phyloP scores from a whole-genome alignment of 2,888 invertebrate genomes.

The Dasypogon diadema region DNA sequence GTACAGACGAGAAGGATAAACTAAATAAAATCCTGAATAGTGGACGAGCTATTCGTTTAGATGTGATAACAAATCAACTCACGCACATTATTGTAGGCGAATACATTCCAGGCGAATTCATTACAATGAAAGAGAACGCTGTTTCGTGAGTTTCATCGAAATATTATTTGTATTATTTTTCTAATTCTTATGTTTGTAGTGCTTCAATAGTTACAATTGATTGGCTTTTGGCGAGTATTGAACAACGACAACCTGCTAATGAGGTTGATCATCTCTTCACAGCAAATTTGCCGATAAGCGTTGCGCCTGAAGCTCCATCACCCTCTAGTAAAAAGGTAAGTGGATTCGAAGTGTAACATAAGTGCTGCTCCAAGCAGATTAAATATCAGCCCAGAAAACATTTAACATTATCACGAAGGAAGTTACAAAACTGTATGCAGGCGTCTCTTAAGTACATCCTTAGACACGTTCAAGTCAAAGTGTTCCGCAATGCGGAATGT shows the following conservation, averaged over 20 bases:
- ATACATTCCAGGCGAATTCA: constrained; percentile 58
- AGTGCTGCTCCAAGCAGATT: no score
- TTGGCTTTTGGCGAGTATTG: constrained; percentile 84
- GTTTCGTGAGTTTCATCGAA: not conserved
- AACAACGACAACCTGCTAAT: constrained; percentile 71
- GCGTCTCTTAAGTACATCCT: no score
- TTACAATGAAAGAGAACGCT: not conserved
- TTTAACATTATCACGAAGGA: no score
- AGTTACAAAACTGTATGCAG: no score
- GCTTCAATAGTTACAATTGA: constrained; percentile 76
- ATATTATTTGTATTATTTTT: not conserved
- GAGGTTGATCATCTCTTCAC: constrained; percentile 70
- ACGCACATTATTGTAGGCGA: constrained; percentile 86
- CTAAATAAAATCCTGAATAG: constrained; percentile 78
- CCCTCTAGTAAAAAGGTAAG: constrained; percentile 74
- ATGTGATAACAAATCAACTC: constrained; percentile 79
- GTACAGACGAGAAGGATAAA: constrained; percentile 75
- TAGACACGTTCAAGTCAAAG: no score
- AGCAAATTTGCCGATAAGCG: constrained; percentile 61
- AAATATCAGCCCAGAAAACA: no score
- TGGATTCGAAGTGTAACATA: no score
- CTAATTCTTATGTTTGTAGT: constrained; percentile 60
- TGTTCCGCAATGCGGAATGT: no score
- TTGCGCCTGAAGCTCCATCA: constrained; percentile 70
- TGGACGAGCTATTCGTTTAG: constrained; percentile 86